Base-by-base conservation (phyloP, 2,888 invertebrate species). In the Sesia bembeciformis region DNA sequence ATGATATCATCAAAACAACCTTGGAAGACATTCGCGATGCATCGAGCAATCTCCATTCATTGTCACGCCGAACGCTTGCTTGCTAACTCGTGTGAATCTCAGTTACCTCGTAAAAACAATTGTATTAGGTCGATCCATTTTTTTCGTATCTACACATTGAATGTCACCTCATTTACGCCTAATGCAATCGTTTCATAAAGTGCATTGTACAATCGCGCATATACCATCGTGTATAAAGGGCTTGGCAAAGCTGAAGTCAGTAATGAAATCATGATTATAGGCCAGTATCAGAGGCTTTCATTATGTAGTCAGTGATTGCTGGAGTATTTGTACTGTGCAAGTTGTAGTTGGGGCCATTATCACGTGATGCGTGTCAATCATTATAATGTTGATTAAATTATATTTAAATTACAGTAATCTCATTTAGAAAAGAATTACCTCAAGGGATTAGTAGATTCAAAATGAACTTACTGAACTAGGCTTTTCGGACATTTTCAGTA, bases 1-100 rank as follows among this genome's bases (percentile, higher is more conserved):
- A 23, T 46, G 46, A 23, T 23, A 2, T 23, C 23, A 23, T 23
- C 23, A 23, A 23, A 23, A 23, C 2, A 23, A n/a, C 23, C 46
- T 8, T 46, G 8, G 23, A 52, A 60, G 69, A 70, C 82, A 76
- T 84, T 85, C 78, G 85, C 80, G 78, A 82, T 86, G 84, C 81
- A 86, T 78, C 70, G 64, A 64, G 70, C 70, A 67, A 59, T 59
- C 60, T 65, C 64, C 66, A 70, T 70, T 67, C 70, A 76, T 74
- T 70, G 68, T 76, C 78, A 78, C 73, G 79, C 81, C 71, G 68
- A 76, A 69, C 69, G 84, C 84, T 85, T 83, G 85, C 86, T 84
- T 85, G 81, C 80, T 76, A 72, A 72, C 70, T 75, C 72, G 75
- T 76, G 73, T 76, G 72, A 68, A 72, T 70, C 70, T 71, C 68